Evolutionary conservation across 1,140 invertebrate genomes (phyloP), one percentile per base, ranked within the genome.

Genomic region (Saxidomus purpurata): DNA sequence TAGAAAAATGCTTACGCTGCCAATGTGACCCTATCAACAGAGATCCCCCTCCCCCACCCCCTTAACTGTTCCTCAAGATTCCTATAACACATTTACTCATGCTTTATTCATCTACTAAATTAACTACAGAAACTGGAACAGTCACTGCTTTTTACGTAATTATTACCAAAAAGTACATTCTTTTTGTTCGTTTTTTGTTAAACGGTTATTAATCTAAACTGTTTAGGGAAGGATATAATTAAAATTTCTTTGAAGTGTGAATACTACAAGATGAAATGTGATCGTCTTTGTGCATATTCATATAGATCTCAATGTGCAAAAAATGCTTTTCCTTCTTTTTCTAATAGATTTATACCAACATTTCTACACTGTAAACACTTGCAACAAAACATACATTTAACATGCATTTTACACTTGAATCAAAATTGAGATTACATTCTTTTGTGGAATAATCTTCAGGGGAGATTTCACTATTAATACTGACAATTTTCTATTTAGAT

Each of bases 321-420:
- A 40, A 71, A 40, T 38, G 67, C 67, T 40, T 43, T 71, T n/a
- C 9, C 38, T 15, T 19, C 28, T 22, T 71, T 40, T 40, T 17
- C 19, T 17, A 38, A 0, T 1, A 25, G 1, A 31, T 17, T 40
- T 22, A 71, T 71, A 8, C 11, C 38, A 34, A 71, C 38, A 40
- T 28, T 28, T 19, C 25, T 40, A 34, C 36, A 40, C 13, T 1
- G 67, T 40, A 71, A 71, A 71, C 17, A 71, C 19, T 71, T 38
- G 36, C 28, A 19, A 71, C 67, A 71, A 43, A 59, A 28, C 59
- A 63, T 63, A 63, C 25, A 28, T 63, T 63, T 63, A 63, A 71
- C 67, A 77, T 77, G 47, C 47, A 31, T 77, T 77, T 77, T 49
- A 77, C 40, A 77, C 47, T 47, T 49, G 36, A 77, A 77, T 77